A percentile compares a stretch with the other conserved stretches of the same genome.
phyloP scores from a whole-genome alignment of 2,797 vertebrate species.

The Galago senegalensis region DNA sequence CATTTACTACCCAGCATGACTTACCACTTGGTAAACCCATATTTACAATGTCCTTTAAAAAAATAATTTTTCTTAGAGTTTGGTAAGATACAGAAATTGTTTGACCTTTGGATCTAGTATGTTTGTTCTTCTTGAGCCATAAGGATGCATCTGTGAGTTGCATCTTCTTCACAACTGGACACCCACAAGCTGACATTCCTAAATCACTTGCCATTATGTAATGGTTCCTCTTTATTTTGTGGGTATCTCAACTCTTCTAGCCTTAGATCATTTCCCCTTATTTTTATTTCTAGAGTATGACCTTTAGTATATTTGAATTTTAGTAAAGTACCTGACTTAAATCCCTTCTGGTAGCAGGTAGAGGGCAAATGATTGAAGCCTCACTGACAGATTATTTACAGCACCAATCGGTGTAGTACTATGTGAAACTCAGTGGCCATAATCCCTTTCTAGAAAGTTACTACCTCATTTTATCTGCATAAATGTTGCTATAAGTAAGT shows the following conservation, averaged over 20 bases:
- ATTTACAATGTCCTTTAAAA: not conserved
- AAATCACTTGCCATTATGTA: not conserved
- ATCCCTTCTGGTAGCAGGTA: not conserved
- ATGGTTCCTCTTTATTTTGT: not conserved
- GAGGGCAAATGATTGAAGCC: not conserved
- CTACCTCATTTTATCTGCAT: not conserved
- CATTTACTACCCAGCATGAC: not conserved
- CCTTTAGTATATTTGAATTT: not conserved
- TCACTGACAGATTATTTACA: not conserved
- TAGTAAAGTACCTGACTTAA: not conserved
- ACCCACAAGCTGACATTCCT: not conserved
- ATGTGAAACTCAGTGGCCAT: not conserved
- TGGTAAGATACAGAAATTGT: not conserved
- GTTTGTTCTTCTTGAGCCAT: not conserved
- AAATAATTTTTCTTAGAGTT: not conserved
- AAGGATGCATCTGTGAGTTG: not conserved
- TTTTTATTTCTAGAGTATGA: not conserved
- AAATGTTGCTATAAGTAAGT: not conserved
- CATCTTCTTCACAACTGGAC: not conserved
- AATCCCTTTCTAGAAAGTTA: not conserved
- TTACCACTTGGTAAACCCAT: not conserved
- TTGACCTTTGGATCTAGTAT: not conserved
- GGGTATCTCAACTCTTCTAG: not conserved
- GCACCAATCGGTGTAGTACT: not conserved
- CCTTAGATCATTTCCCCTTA: not conserved